Conservation (phyloP, 2,113 vertebrate species). For the Phylloscopus trochilus region DNA sequence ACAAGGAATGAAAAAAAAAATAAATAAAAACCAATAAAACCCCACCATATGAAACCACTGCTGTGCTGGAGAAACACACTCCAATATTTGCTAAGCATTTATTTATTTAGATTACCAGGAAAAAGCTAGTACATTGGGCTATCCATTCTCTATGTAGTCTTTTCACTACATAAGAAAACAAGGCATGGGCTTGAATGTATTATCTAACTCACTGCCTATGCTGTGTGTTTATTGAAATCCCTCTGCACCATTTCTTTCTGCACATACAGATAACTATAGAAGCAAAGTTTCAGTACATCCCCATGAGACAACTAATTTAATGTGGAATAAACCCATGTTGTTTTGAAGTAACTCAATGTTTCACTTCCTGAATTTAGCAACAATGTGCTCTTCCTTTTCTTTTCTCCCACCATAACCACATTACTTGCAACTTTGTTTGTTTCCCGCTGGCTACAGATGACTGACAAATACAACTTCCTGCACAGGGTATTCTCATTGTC, state of each 20-base stretch:
- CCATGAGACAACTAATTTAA: background rate
- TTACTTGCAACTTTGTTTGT: background rate
- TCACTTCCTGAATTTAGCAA: background rate
- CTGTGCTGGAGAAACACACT: background rate
- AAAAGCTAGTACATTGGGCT: background rate
- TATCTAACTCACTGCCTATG: background rate
- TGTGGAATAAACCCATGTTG: background rate
- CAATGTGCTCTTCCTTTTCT: background rate
- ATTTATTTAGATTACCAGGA: background rate
- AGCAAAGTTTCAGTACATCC: background rate
- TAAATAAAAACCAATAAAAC: background rate
- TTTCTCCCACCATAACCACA: background rate
- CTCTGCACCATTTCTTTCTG: background rate
- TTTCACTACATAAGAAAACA: background rate
- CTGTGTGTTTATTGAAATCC: background rate
- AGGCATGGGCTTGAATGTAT: background rate
- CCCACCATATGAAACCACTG: background rate
- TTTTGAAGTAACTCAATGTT: background rate
- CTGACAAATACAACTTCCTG: background rate
- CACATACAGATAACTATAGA: accelerated
- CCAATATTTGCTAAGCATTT: background rate
- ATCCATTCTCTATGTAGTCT: background rate
- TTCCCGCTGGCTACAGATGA: background rate
- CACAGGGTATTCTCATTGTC: background rate
- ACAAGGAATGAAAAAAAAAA: background rate